phyloP scores from a whole-genome alignment of 2,113 vertebrate genomes.

The Cephalophus harveyi region DNA sequence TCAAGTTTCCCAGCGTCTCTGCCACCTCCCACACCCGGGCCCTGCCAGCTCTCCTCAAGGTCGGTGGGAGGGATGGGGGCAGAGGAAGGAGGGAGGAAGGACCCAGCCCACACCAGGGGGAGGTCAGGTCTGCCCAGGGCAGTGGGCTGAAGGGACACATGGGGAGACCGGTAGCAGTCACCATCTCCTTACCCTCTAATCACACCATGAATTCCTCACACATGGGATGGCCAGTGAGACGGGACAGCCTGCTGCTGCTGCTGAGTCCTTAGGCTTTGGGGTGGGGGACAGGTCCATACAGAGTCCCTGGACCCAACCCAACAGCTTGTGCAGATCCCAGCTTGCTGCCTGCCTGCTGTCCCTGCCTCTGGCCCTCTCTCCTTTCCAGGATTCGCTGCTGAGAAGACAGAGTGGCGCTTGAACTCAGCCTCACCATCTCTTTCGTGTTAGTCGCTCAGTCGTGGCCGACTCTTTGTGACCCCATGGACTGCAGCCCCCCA shows the following conservation, averaged over 20 bases:
- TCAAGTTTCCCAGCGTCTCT: slow-evolving; percentile 47
- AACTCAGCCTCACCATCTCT: not conserved
- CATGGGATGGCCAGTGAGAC: not conserved
- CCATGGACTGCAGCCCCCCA: too few species aligned
- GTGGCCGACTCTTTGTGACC: too few species aligned
- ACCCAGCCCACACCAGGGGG: not conserved
- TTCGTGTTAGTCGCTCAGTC: too few species aligned
- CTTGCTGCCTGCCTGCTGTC: not conserved
- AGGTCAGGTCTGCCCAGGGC: not conserved
- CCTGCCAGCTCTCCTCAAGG: slow-evolving; percentile 28
- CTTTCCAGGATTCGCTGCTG: not conserved
- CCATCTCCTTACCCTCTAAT: not conserved
- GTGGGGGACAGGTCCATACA: not conserved
- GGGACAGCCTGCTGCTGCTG: not conserved
- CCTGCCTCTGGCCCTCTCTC: not conserved
- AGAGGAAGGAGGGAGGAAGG: not conserved
- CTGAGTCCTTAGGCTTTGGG: not conserved
- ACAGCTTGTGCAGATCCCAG: not conserved
- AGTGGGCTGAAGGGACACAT: not conserved
- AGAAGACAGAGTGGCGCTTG: not conserved
- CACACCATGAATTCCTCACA: not conserved
- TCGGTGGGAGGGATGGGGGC: not conserved
- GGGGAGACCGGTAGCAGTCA: not conserved
- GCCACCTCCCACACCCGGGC: slow-evolving; percentile 1
- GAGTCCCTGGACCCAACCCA: not conserved